phyloP scores from a whole-genome alignment of 2,113 vertebrate genomes.

The Cacatua alba region DNA sequence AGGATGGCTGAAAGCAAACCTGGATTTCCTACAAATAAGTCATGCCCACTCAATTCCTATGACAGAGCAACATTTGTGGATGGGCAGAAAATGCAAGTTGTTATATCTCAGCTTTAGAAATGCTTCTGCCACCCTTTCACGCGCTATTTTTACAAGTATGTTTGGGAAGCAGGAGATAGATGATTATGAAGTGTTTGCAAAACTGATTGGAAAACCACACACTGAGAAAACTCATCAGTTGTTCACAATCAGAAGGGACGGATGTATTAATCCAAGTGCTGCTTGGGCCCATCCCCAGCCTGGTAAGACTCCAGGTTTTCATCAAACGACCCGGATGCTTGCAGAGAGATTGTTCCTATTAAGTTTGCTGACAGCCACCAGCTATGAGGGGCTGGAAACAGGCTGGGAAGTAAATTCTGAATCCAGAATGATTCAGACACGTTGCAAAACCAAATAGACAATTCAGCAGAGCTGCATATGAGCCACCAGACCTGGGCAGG shows the following conservation, averaged over 20 bases:
- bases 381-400: background rate
- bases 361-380: background rate
- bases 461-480: background rate
- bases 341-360: background rate
- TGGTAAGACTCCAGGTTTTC: background rate
- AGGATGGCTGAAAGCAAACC: background rate
- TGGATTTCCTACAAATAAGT: background rate
- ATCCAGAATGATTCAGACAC: background rate
- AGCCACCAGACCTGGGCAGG: background rate
- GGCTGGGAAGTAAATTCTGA: background rate
- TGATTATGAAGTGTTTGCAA: constrained; percentile 51
- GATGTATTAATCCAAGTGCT: background rate
- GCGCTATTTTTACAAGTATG: constrained; percentile 6
- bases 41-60: background rate
- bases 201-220: constrained; percentile 57
- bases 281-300: background rate
- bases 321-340: background rate
- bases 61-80: background rate
- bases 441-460: background rate
- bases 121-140: background rate
- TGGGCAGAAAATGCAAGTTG: background rate
- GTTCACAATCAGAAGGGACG: constrained; percentile 5
- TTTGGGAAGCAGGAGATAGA: constrained; percentile 55
- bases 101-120: background rate
- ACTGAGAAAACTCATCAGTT: constrained; percentile 42